Evolutionary conservation across 2,797 vertebrate genomes (phyloP).

Genomic region (Hozukius guyotensis): DNA sequence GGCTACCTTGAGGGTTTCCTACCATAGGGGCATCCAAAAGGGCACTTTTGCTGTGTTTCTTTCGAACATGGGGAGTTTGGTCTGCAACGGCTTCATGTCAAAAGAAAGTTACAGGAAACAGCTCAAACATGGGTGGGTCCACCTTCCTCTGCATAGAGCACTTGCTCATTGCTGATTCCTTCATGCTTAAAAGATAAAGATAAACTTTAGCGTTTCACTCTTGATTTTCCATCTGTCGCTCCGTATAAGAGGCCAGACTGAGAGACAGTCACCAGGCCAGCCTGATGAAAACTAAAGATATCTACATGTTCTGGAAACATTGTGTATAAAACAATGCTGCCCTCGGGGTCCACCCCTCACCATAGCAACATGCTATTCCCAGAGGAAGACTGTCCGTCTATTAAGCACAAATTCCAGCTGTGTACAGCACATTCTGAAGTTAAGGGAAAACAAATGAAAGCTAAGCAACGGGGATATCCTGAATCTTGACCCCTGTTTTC

Average conservation of each 20-base stretch:
- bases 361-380: slow-evolving; percentile 34
- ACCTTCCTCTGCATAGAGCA: background rate
- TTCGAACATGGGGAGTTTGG: too few species aligned
- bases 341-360: slow-evolving; percentile 11
- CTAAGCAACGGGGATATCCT: slow-evolving; percentile 67
- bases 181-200: too few species aligned
- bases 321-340: slow-evolving; percentile 33
- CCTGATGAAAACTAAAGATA: slow-evolving; percentile 10
- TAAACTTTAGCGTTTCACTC: too few species aligned
- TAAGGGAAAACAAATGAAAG: slow-evolving; percentile 53
- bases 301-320: slow-evolving; percentile 17
- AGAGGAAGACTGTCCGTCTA: slow-evolving; percentile 27
- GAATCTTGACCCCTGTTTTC: slow-evolving; percentile 41
- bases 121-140: fast-evolving
- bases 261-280: background rate
- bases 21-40: too few species aligned
- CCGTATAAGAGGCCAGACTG: too few species aligned
- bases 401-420: slow-evolving; percentile 32
- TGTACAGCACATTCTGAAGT: slow-evolving; percentile 37
- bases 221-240: too few species aligned
- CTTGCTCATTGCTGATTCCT: too few species aligned
- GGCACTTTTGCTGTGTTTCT: too few species aligned
- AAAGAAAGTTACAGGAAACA: too few species aligned
- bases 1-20: too few species aligned
- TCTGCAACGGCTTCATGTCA: too few species aligned